Percentiles rank a stretch among this genome's conserved stretches.
Conservation (phyloP, 2,888 invertebrate species). For the Dasysyrphus tricinctus region DNA sequence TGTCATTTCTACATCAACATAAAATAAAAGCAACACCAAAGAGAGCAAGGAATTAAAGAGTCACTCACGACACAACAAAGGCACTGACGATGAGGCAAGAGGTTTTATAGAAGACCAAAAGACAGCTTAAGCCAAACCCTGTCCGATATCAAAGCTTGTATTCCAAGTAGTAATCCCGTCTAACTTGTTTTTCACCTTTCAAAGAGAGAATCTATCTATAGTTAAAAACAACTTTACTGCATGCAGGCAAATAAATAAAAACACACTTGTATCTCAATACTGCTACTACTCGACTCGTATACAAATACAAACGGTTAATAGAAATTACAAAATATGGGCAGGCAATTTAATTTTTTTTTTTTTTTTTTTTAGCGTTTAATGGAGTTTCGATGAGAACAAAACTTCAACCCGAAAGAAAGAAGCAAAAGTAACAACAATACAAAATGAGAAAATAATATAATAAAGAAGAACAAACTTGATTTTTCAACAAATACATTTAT, state of each 20-base stretch:
- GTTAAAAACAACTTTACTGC: slow-evolving; percentile 33
- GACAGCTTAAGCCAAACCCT: neutral
- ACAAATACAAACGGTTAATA: slow-evolving; percentile 16
- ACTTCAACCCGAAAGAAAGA: slow-evolving; percentile 42
- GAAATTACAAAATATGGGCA: slow-evolving; percentile 7
- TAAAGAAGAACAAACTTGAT: slow-evolving; percentile 66
- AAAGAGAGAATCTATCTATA: slow-evolving; percentile 25
- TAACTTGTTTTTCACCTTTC: slow-evolving; percentile 57
- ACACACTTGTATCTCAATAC: neutral
- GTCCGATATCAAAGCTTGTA: slow-evolving; percentile 1
- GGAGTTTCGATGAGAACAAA: slow-evolving; percentile 43
- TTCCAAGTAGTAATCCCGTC: slow-evolving; percentile 58
- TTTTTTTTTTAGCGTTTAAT: slow-evolving; percentile 24
- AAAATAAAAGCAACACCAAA: slow-evolving; percentile 1
- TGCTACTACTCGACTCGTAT: neutral
- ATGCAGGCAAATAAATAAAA: slow-evolving; percentile 15
- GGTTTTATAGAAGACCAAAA: neutral
- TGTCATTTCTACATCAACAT: slow-evolving; percentile 18
- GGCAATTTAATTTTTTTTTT: neutral
- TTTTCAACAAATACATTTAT: slow-evolving; percentile 69
- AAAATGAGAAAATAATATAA: slow-evolving; percentile 35
- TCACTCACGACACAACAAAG: neutral
- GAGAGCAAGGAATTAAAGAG: slow-evolving; percentile 24
- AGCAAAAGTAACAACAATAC: slow-evolving; percentile 26
- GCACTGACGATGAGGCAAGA: neutral